Evolutionary conservation across 2,797 vertebrate genomes (phyloP).

Genomic region (Sternarchorhynchus goeldii): DNA sequence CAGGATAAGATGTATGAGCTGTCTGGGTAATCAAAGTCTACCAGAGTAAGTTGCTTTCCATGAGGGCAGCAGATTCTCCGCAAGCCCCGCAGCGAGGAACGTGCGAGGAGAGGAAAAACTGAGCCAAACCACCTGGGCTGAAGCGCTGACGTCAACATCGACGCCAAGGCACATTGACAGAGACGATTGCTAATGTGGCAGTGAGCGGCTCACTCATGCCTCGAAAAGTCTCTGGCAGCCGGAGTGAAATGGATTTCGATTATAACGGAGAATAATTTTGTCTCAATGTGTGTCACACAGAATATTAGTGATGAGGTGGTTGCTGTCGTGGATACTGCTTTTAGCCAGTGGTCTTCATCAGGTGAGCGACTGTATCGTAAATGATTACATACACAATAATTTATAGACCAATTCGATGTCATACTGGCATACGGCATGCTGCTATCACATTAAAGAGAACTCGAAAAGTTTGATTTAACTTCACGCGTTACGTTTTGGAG

Average conservation of each 20-base stretch:
- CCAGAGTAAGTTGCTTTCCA: background rate
- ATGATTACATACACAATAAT: too few relatives aligned
- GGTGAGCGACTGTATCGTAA: slow-evolving; percentile 71
- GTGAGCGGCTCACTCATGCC: slow-evolving; percentile 14
- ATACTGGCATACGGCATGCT: too few relatives aligned
- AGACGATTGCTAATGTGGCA: slow-evolving; percentile 17
- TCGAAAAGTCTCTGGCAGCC: slow-evolving; percentile 42
- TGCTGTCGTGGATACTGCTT: slow-evolving; percentile 90
- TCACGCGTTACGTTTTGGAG: too few relatives aligned
- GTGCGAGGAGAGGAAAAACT: too few relatives aligned
- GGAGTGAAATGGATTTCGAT: slow-evolving; percentile 64
- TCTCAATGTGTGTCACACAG: slow-evolving; percentile 82
- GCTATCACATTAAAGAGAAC: too few relatives aligned
- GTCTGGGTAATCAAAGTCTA: background rate
- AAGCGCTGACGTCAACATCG: slow-evolving; percentile 28
- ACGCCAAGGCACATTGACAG: slow-evolving; percentile 2
- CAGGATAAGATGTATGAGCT: background rate
- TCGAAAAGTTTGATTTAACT: too few relatives aligned
- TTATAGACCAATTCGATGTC: background rate
- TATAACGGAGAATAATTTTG: slow-evolving; percentile 69
- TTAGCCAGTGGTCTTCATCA: slow-evolving; percentile 82
- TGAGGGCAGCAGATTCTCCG: too few relatives aligned
- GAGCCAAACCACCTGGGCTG: background rate
- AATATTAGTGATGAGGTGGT: slow-evolving; percentile 92
- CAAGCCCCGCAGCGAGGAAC: too few relatives aligned